A percentile compares a stretch with the other conserved stretches of the same genome.
phyloP scores from a whole-genome alignment of 2,888 invertebrate species.

The Spilarctia lutea region DNA sequence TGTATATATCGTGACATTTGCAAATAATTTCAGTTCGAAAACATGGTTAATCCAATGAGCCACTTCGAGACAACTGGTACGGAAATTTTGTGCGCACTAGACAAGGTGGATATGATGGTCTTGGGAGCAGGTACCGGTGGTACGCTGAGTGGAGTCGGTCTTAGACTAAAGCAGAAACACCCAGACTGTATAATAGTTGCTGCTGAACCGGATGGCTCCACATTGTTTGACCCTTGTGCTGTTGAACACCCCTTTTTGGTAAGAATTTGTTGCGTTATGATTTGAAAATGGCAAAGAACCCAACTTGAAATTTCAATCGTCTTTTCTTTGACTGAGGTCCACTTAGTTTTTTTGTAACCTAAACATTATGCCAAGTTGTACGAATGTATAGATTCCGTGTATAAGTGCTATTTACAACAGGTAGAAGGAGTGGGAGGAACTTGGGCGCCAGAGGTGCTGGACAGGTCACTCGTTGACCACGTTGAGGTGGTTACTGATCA shows the following conservation, averaged over 20 bases:
- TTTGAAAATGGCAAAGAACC: too few relatives aligned
- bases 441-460: constrained; percentile 95
- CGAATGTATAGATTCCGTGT: not conserved
- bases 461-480: constrained; percentile 90
- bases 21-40: constrained; percentile 89
- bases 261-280: constrained; percentile 16
- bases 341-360: too few relatives aligned
- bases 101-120: constrained; percentile 93
- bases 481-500: constrained; percentile 94
- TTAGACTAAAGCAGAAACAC: constrained; percentile 92
- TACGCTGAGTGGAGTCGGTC: constrained; percentile 94
- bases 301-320: not conserved
- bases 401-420: constrained; percentile 35
- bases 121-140: constrained; percentile 96
- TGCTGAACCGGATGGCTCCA: constrained; percentile 96
- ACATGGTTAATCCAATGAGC: constrained; percentile 95
- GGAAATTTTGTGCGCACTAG: constrained; percentile 91
- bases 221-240: constrained; percentile 48
- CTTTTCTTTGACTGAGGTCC: not conserved
- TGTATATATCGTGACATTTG: too few relatives aligned
- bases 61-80: constrained; percentile 97
- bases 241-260: constrained; percentile 56
- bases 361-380: too few relatives aligned
- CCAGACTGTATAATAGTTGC: constrained; percentile 92
- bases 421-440: constrained; percentile 95